Evolutionary conservation across 2,888 invertebrate genomes (phyloP), one percentile per base, ranked within the genome.

Genomic region (Tetranychus truncatus): DNA sequence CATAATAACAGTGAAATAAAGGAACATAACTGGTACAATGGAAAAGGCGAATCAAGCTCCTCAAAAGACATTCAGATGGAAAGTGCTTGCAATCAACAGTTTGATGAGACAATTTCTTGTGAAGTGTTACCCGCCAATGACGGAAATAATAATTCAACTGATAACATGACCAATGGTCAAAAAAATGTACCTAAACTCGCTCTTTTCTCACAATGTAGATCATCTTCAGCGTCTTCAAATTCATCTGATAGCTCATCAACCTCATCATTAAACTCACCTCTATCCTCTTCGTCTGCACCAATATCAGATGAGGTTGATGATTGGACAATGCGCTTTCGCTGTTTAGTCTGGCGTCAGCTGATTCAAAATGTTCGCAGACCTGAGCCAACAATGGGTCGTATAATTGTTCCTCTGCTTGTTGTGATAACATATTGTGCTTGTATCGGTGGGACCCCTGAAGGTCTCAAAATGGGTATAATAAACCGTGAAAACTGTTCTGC

Each of bases 361-460:
- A 69, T 69, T 18, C 74, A 67, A 67, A 24, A 24, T 11, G 34
- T n/a, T 1, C 74, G 74, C 11, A 20, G 46, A 34, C 66, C 66
- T 3, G 74, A 69, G n/a, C 20, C 74, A 24, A 20, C 67, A 11
- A 67, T 74, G 9, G 74, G 44, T 9, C 74, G 45, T 1, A 15
- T 67, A 9, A 67, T 74, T 11, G 44, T 74, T 11, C 74, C 74
- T n/a, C 18, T 74, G 20, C 24, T 74, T 20, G 45, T 20, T 11
- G 20, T 74, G 45, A 20, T 67, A 15, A 44, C 45, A 4, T 74
- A 44, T 69, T 66, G 66, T 34, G 45, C 45, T 18, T 74, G 74
- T 34, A 69, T 74, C 34, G 74, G 74, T 4, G 45, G 74, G 34
- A 74, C 74, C 21, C 74, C 74, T 1, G 15, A 20, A 20, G 69